phyloP scores from a whole-genome alignment of 1,140 invertebrate genomes.

The Achatina immaculata region DNA sequence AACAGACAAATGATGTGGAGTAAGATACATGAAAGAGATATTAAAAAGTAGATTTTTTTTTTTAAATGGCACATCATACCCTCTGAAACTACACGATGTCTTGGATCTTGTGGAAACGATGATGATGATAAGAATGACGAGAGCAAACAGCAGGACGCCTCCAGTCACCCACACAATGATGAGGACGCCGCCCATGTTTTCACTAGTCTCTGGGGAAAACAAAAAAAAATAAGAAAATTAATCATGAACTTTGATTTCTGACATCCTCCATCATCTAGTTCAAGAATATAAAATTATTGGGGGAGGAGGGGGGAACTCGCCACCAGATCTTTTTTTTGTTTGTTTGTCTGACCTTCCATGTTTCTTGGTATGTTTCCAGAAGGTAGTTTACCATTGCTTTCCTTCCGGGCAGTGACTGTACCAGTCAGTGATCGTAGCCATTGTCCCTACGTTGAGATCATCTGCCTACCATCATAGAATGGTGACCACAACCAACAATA shows the following conservation, averaged over 20 bases:
- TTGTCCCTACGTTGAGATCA: too few species aligned
- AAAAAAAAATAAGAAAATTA: neutral
- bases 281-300: too few species aligned
- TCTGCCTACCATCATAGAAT: too few species aligned
- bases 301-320: too few species aligned
- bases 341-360: too few species aligned
- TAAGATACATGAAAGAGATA: neutral
- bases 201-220: neutral
- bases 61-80: neutral
- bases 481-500: too few species aligned
- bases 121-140: conserved; percentile 3
- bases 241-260: neutral
- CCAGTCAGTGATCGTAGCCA: too few species aligned
- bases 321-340: too few species aligned
- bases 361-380: too few species aligned
- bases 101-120: conserved; percentile 1
- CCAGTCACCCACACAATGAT: conserved; percentile 5
- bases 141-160: neutral
- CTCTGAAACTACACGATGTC: neutral
- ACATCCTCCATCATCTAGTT: neutral
- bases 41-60: neutral
- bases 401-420: too few species aligned
- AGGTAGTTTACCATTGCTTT: too few species aligned
- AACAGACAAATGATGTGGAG: neutral
- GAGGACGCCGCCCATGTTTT: neutral